Conservation (phyloP, 2,113 vertebrate species). For the Procavia capensis region DNA sequence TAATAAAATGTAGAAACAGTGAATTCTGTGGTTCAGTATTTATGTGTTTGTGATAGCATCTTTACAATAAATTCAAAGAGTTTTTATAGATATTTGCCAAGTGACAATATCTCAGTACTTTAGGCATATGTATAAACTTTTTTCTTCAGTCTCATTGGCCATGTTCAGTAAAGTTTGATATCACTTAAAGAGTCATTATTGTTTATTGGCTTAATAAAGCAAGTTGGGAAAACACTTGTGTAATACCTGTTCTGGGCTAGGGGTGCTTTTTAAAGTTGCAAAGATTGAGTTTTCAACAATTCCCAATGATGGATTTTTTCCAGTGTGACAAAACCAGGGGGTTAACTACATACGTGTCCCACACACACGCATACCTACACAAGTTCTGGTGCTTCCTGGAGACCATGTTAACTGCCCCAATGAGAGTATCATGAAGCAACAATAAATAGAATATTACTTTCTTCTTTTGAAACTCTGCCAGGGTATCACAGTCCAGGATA, state of each 20-base stretch:
- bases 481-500: neutral
- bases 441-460: neutral
- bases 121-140: neutral
- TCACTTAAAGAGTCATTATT: neutral
- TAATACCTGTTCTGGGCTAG: neutral
- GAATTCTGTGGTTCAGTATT: neutral
- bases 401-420: neutral
- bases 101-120: neutral
- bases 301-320: neutral
- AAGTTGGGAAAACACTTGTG: conserved; percentile 19
- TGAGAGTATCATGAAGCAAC: neutral
- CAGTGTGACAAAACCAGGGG: conserved; percentile 2
- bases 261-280: conserved; percentile 47
- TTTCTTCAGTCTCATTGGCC: neutral
- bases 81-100: conserved; percentile 27
- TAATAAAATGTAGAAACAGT: conserved; percentile 45
- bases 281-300: neutral
- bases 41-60: neutral
- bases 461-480: conserved; percentile 17
- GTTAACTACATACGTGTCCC: neutral
- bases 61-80: conserved; percentile 1
- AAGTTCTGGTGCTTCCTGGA: neutral
- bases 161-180: neutral
- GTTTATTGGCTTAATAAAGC: conserved; percentile 48
- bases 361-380: neutral